phyloP scores from a whole-genome alignment of 1,140 invertebrate genomes.

The Polyergus mexicanus region DNA sequence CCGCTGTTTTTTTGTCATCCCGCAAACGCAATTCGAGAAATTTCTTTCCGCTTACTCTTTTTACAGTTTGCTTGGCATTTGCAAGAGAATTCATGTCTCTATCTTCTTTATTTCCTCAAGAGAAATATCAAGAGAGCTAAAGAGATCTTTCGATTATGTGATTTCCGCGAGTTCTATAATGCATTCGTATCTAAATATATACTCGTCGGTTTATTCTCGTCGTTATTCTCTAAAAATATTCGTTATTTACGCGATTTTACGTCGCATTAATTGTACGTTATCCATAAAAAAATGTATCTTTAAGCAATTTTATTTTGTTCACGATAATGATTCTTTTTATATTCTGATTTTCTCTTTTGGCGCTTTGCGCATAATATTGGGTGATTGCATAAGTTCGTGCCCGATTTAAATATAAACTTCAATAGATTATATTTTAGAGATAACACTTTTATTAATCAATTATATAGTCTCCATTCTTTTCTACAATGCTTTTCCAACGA shows the following conservation, averaged over 20 bases:
- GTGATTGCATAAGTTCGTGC: too few relatives aligned
- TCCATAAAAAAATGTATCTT: not conserved
- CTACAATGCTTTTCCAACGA: too few relatives aligned
- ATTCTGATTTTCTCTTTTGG: not conserved
- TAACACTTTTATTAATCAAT: too few relatives aligned
- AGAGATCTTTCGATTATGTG: conserved; percentile 25
- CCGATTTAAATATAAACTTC: too few relatives aligned
- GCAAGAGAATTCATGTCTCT: conserved; percentile 23
- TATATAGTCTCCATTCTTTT: too few relatives aligned
- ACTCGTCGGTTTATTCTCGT: not conserved
- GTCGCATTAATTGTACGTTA: not conserved
- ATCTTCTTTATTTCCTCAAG: not conserved
- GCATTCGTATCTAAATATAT: not conserved
- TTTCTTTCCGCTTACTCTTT: conserved; percentile 41
- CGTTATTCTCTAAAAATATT: conserved; percentile 30
- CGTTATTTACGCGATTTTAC: not conserved
- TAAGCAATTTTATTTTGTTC: not conserved
- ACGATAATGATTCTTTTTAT: not conserved
- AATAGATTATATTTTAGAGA: too few relatives aligned
- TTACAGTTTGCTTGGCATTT: conserved; percentile 20
- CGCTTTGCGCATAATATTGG: not conserved
- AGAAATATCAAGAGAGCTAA: conserved; percentile 18
- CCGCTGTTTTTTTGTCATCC: conserved; percentile 33
- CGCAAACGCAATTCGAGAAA: conserved; percentile 54
- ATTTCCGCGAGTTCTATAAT: not conserved